A percentile compares a stretch with the other conserved stretches of the same genome.
Evolutionary conservation across 2,888 invertebrate species (phyloP).

Genomic region (Anorthoa munda): DNA sequence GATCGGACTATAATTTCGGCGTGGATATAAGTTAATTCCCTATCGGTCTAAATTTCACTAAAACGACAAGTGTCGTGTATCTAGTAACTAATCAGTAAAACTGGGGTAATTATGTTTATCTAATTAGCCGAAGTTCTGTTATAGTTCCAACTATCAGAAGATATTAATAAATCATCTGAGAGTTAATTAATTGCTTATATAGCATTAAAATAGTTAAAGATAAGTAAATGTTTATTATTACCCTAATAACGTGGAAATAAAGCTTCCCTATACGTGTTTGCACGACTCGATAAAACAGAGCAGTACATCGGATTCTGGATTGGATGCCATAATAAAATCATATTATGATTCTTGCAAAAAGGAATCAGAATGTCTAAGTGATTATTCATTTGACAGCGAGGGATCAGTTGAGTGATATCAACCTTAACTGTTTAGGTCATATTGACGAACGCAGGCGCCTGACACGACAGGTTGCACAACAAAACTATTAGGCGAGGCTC

Average conservation of each 20-base stretch:
- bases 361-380: not conserved
- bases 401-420: conserved; percentile 13
- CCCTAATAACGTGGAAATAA: no score
- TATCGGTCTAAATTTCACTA: not conserved
- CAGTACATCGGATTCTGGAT: no score
- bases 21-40: no score
- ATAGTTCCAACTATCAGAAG: not conserved
- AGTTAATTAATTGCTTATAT: not conserved
- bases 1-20: no score
- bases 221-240: no score
- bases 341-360: not conserved
- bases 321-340: no score
- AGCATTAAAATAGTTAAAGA: not conserved
- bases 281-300: no score
- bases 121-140: not conserved
- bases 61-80: not conserved
- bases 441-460: conserved; percentile 19
- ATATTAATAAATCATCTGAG: not conserved
- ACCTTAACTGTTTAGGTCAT: conserved; percentile 26
- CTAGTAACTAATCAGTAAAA: conserved; percentile 8
- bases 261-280: no score
- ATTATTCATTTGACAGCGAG: not conserved
- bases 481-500: conserved; percentile 67
- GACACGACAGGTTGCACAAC: conserved; percentile 56
- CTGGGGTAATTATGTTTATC: not conserved